Evolutionary conservation across 2,113 vertebrate species (phyloP).

Genomic region (Lepisosteus osseus): DNA sequence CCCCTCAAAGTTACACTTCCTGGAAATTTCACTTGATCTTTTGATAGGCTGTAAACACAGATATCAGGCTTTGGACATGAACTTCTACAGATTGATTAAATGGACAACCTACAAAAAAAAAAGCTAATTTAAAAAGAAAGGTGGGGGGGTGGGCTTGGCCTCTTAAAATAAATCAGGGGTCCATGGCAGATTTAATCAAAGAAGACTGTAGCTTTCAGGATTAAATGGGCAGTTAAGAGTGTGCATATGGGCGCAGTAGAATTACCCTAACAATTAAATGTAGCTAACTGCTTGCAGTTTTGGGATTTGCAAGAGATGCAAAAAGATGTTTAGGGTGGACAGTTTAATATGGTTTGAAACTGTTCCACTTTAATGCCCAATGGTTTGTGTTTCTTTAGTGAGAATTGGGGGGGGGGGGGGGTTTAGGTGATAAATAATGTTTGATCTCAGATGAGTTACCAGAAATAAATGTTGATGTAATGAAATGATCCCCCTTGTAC

Average conservation of each 20-base stretch:
- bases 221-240: slow-evolving; percentile 2
- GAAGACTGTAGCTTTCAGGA: background rate
- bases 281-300: background rate
- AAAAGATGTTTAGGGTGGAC: background rate
- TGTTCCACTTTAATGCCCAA: background rate
- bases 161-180: background rate
- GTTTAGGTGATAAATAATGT: background rate
- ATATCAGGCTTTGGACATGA: too few relatives aligned
- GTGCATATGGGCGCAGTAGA: background rate
- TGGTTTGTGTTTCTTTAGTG: background rate
- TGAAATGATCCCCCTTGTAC: background rate
- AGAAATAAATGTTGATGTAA: background rate
- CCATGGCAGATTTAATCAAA: slow-evolving; percentile 13
- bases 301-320: background rate
- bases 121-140: slow-evolving; percentile 1
- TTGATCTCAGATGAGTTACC: background rate
- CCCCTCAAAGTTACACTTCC: too few relatives aligned
- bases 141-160: background rate
- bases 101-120: background rate
- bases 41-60: too few relatives aligned
- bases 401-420: background rate
- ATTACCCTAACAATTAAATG: slow-evolving; percentile 1
- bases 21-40: too few relatives aligned
- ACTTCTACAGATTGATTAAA: background rate
- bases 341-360: background rate